Evolutionary conservation across 2,113 vertebrate species (phyloP).

Genomic region (Sinocyclocheilus anophthalmus): DNA sequence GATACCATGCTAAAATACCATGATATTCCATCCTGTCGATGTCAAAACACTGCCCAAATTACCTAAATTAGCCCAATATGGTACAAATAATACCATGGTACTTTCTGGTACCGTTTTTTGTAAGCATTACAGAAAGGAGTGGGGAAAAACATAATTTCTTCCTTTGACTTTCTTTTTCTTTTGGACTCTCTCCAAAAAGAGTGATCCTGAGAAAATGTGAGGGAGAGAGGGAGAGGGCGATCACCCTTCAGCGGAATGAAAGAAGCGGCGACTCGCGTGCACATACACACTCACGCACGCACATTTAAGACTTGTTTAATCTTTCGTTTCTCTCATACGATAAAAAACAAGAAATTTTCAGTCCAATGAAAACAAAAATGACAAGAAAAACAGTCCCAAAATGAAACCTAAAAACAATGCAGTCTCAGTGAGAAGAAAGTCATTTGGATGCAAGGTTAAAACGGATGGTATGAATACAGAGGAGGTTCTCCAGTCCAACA

Average conservation of each 20-base stretch:
- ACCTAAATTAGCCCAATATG: neutral
- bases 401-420: constrained; percentile 72
- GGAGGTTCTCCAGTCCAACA: constrained; percentile 1
- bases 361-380: constrained; percentile 62
- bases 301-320: constrained; percentile 84
- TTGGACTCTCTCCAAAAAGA: constrained; percentile 10
- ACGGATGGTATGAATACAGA: neutral
- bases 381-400: constrained; percentile 60
- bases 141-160: neutral
- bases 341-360: constrained; percentile 66
- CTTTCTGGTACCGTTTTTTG: neutral
- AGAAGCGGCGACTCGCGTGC: constrained; percentile 73
- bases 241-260: constrained; percentile 85
- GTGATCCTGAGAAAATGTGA: constrained; percentile 79
- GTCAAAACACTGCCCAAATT: neutral
- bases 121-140: neutral
- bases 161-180: constrained; percentile 10
- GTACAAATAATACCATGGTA: neutral
- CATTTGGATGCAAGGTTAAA: constrained; percentile 32
- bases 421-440: constrained; percentile 60
- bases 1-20: neutral
- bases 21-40: neutral
- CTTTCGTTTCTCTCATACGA: constrained; percentile 72
- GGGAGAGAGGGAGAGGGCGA: constrained; percentile 71
- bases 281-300: constrained; percentile 72